These are phyloP conservation scores for Sturmia bella DNA, from an alignment of 2,888 invertebrate species.

Conservation along the genomic window DNA sequence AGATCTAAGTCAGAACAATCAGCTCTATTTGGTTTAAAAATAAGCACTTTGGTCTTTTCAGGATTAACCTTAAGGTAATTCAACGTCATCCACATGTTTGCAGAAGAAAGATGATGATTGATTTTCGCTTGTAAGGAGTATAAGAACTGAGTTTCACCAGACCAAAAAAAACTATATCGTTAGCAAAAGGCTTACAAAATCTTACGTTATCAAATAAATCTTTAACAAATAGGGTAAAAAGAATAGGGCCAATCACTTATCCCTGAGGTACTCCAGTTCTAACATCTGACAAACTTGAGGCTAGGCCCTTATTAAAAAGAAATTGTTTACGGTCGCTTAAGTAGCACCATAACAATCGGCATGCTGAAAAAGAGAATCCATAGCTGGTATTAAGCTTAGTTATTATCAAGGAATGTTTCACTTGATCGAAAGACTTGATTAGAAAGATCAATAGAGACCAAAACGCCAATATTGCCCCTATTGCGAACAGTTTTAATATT, in stretches of 20 bases:
- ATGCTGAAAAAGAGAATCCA: neutral
- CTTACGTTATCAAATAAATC: neutral
- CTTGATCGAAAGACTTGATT: neutral
- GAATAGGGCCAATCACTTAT: neutral
- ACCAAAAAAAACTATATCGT: neutral
- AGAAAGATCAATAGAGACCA: neutral
- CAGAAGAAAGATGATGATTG: no score
- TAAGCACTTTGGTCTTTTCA: no score
- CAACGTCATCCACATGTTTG: no score
- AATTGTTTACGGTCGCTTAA: neutral
- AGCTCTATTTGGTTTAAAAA: no score
- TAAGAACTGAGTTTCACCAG: no score
- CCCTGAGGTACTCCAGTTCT: conserved; percentile 16
- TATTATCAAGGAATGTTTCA: neutral
- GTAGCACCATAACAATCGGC: conserved; percentile 5
- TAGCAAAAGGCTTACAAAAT: neutral
- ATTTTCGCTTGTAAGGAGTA: no score
- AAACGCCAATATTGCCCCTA: neutral
- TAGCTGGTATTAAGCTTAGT: neutral
- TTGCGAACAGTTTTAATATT: neutral
- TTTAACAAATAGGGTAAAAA: neutral
- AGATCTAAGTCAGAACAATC: no score
- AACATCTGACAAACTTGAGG: neutral
- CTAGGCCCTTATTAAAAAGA: neutral
- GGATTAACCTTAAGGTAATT: no score